phyloP scores from a whole-genome alignment of 1,140 invertebrate species.

The Lucilia sericata region DNA sequence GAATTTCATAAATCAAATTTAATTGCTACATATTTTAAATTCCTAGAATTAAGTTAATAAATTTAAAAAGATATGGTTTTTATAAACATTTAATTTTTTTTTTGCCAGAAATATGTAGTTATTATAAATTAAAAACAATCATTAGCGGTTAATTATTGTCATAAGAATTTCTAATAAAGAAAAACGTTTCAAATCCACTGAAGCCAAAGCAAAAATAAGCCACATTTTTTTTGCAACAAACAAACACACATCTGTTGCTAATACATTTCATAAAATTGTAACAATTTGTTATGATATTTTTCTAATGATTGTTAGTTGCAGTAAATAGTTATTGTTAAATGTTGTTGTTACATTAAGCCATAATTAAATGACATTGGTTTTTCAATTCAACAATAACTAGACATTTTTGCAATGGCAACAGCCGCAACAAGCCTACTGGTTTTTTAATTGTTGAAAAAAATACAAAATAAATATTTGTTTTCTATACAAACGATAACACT shows the following conservation, averaged over 20 bases:
- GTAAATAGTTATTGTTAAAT: background rate
- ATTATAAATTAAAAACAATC: background rate
- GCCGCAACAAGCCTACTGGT: slow-evolving; percentile 31
- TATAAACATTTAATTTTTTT: background rate
- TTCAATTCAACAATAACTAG: background rate
- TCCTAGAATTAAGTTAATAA: background rate
- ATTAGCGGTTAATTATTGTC: slow-evolving; percentile 7
- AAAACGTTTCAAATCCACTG: background rate
- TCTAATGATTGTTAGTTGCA: background rate
- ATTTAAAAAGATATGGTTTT: background rate
- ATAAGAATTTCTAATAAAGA: background rate
- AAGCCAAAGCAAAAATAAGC: background rate
- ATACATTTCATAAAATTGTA: background rate
- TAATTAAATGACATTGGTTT: slow-evolving; percentile 36
- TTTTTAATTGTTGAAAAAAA: slow-evolving; percentile 17
- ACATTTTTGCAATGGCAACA: background rate
- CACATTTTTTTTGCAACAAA: background rate
- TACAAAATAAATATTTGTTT: background rate
- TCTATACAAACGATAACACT: background rate
- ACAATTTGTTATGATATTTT: slow-evolving; percentile 19
- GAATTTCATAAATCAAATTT: too few species aligned
- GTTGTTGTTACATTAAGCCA: background rate
- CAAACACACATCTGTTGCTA: background rate
- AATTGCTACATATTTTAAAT: too few species aligned
- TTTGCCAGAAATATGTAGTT: background rate